Conservation (phyloP, 2,888 invertebrate species). For the Chloroclystis v-ata region DNA sequence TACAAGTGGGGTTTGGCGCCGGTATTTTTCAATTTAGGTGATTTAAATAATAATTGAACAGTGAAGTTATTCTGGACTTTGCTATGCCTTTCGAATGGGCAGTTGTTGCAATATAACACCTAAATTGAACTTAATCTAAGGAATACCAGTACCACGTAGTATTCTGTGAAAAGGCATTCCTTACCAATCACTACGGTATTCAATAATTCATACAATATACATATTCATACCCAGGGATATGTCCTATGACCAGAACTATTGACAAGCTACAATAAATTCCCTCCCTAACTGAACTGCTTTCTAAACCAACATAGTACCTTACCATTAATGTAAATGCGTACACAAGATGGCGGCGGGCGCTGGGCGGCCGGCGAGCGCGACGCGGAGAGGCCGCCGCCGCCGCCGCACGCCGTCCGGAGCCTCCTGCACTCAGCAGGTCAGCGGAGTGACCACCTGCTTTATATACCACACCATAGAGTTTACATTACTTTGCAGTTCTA, state of each 20-base stretch:
- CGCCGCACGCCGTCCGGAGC: slow-evolving; percentile 79
- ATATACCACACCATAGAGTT: slow-evolving; percentile 18
- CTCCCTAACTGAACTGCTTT: too few relatives aligned
- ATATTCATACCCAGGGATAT: neutral
- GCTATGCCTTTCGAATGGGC: neutral
- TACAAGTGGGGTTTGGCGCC: too few relatives aligned
- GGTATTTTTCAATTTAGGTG: too few relatives aligned
- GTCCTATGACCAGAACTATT: neutral
- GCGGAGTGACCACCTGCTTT: slow-evolving; percentile 23
- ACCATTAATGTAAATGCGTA: slow-evolving; percentile 9
- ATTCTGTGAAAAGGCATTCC: too few relatives aligned
- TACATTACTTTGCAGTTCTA: slow-evolving; percentile 25
- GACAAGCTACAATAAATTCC: too few relatives aligned
- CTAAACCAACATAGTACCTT: neutral
- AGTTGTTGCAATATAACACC: too few relatives aligned
- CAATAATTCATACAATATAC: neutral
- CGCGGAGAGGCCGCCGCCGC: slow-evolving; percentile 84
- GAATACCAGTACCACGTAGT: too few relatives aligned
- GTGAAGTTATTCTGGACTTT: neutral
- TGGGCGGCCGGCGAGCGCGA: slow-evolving; percentile 68
- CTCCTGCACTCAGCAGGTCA: slow-evolving; percentile 91
- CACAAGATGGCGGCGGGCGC: slow-evolving; percentile 68
- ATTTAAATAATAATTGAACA: neutral
- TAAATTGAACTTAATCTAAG: too few relatives aligned
- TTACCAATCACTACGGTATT: too few relatives aligned